A percentile compares a stretch with the other conserved stretches of the same genome.
phyloP scores from a whole-genome alignment of 2,113 vertebrate genomes.

The Anser cygnoides region DNA sequence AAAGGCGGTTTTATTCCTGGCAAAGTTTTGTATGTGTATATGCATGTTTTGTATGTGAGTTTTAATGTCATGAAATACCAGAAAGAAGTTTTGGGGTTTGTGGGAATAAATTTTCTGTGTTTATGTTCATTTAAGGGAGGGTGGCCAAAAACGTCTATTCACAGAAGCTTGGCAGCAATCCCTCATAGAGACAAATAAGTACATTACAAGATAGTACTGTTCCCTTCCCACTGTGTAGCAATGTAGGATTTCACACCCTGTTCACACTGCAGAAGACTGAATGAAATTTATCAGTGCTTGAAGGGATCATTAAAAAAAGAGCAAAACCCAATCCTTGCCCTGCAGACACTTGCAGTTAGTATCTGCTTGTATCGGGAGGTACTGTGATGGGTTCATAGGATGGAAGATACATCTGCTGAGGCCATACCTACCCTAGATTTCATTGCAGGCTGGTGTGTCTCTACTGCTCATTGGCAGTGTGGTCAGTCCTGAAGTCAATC shows the following conservation, averaged over 20 bases:
- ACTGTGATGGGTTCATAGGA: not conserved
- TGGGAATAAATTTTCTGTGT: slow-evolving; percentile 57
- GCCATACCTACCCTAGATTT: not conserved
- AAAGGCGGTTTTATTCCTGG: not conserved
- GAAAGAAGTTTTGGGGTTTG: slow-evolving; percentile 19
- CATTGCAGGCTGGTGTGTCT: not conserved
- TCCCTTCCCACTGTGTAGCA: slow-evolving; percentile 6
- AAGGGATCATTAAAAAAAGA: not conserved
- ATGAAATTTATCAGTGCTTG: not conserved
- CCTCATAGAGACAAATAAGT: slow-evolving; percentile 40
- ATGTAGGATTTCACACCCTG: not conserved
- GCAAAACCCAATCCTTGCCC: not conserved
- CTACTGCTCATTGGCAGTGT: not conserved
- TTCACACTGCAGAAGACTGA: not conserved
- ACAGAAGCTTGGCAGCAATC: slow-evolving; percentile 59
- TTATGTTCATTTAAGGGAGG: slow-evolving; percentile 59
- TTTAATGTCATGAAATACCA: slow-evolving; percentile 34
- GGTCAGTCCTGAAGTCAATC: slow-evolving; percentile 9
- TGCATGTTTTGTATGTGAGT: not conserved
- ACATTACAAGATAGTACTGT: slow-evolving; percentile 32
- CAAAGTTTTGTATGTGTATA: not conserved
- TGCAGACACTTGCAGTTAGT: accelerated
- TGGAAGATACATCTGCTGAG: not conserved
- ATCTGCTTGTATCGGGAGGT: not conserved
- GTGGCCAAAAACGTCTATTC: slow-evolving; percentile 28